Evolutionary conservation across 2,113 vertebrate genomes (phyloP).

Genomic region (Cichladusa arquata): DNA sequence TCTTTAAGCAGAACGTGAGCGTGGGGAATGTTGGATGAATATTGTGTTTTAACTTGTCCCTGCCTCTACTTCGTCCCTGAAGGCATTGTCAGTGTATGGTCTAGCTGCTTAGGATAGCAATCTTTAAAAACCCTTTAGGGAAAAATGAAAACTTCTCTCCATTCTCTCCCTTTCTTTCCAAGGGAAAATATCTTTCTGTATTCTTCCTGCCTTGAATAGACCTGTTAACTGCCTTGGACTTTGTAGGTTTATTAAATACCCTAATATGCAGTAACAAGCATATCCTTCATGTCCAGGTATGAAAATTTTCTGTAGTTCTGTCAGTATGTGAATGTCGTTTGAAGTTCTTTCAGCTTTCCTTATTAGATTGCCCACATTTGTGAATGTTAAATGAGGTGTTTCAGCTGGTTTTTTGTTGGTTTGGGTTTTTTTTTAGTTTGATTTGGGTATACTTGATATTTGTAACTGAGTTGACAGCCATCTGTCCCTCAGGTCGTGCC

Average conservation of each 20-base stretch:
- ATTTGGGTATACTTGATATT: not conserved
- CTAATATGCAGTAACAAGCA: not conserved
- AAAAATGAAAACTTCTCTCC: not conserved
- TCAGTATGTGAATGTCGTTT: not conserved
- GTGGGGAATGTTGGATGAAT: not conserved
- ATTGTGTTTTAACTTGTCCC: not conserved
- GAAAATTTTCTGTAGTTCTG: not conserved
- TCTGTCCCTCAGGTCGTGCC: conserved; percentile 33
- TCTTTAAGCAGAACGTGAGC: not conserved
- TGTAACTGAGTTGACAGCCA: conserved; percentile 3
- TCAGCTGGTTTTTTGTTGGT: not conserved
- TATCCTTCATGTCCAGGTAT: not conserved
- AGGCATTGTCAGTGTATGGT: not conserved
- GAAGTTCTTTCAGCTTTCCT: not conserved
- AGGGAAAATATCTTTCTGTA: not conserved
- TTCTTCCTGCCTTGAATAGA: not conserved
- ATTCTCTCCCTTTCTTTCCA: not conserved
- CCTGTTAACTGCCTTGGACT: not conserved
- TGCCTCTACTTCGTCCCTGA: not conserved
- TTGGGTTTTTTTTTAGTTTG: not conserved
- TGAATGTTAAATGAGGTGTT: not conserved
- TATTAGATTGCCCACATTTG: not conserved
- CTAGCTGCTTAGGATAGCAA: not conserved
- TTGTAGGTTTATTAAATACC: not conserved
- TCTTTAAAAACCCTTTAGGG: not conserved